phyloP scores from a whole-genome alignment of 2,113 vertebrate genomes.

The Illadopsis cleaveri region DNA sequence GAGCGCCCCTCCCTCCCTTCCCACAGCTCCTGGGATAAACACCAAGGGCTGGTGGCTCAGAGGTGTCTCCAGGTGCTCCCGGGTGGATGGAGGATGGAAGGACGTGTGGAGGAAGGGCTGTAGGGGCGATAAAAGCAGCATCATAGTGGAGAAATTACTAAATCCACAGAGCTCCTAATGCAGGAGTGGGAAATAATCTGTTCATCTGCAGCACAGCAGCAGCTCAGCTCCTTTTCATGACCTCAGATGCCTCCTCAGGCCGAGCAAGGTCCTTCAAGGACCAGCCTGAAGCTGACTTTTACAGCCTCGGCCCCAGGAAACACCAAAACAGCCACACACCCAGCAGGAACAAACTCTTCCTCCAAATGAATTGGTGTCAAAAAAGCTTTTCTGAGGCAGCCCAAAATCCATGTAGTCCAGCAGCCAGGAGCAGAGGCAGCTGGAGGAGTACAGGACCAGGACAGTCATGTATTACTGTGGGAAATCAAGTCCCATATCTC shows the following conservation, averaged over 20 bases:
- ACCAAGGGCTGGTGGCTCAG: background rate
- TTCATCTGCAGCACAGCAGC: background rate
- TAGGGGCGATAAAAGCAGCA: background rate
- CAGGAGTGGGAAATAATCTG: slow-evolving; percentile 1
- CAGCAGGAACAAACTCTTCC: background rate
- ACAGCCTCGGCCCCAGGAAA: background rate
- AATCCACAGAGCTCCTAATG: slow-evolving; percentile 6
- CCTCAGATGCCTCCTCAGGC: slow-evolving; percentile 7
- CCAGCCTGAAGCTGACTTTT: background rate
- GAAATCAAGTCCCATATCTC: too few species aligned
- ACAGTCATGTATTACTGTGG: too few species aligned
- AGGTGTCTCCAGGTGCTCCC: background rate
- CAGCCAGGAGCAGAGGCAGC: background rate
- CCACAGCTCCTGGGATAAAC: background rate
- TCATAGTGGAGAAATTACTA: rapidly evolving
- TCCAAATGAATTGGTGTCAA: background rate
- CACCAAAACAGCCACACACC: background rate
- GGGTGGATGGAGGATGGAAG: background rate
- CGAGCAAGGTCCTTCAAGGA: background rate
- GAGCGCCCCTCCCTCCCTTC: background rate
- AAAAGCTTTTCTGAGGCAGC: background rate
- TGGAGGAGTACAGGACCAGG: background rate
- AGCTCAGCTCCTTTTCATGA: background rate
- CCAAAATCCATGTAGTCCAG: background rate
- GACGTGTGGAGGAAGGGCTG: background rate